phyloP scores from a whole-genome alignment of 2,113 vertebrate species.

The Fulmarus glacialis region DNA sequence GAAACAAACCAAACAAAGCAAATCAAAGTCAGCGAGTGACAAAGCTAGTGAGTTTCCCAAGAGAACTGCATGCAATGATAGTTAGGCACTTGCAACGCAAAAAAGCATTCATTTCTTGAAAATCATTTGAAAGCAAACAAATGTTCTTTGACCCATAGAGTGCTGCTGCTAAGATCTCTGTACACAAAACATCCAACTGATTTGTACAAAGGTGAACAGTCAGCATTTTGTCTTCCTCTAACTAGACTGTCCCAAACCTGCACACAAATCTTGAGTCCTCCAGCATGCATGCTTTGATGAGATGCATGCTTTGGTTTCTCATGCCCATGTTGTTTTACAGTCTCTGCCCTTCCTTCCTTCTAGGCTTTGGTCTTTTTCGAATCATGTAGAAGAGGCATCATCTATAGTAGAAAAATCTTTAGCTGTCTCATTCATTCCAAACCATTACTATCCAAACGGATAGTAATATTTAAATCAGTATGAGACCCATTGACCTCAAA shows the following conservation, averaged over 20 bases:
- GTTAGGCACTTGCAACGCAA: not conserved
- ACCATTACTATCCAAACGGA: not conserved
- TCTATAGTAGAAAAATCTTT: not conserved
- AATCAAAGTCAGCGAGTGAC: not conserved
- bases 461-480: not conserved
- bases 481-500: not conserved
- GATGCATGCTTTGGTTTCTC: not conserved
- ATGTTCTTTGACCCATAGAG: not conserved
- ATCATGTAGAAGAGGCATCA: not conserved
- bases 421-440: not conserved
- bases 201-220: not conserved
- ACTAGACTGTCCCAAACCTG: not conserved
- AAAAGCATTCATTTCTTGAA: not conserved
- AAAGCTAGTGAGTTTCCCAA: not conserved
- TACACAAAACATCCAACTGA: not conserved
- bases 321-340: not conserved
- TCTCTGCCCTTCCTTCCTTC: not conserved
- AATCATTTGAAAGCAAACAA: not conserved
- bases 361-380: not conserved
- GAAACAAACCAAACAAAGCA: not conserved
- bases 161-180: not conserved
- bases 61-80: not conserved
- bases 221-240: not conserved
- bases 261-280: not conserved
- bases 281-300: not conserved